Base-by-base conservation (phyloP, 2,888 invertebrate species). In the Hanleya hanleyi region DNA sequence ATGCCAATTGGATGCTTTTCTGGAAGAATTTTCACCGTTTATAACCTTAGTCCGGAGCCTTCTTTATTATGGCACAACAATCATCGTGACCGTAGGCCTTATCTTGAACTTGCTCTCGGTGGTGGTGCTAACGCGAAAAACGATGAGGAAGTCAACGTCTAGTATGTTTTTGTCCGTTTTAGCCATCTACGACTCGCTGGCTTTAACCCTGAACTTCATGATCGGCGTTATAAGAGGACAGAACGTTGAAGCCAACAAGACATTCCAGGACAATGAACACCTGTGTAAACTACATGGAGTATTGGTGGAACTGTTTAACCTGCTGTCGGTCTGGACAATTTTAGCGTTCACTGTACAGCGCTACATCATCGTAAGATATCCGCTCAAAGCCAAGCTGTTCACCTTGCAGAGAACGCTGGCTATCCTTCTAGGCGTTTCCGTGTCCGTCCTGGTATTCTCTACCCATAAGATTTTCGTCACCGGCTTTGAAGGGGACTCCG, bases 401-500 rank as follows among this genome's bases (percentile, higher is more conserved):
- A 82, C 83, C 6, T 75, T 79, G 12, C 70, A 75, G 47, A 78
- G 79, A 29, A 75, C 81, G 6, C 57, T 81, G 0, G 67, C 78
- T n/a, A 64, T 49, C 22, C 74, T 84, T 12, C 67, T 41, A 0
- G 65, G 75, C 9, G 80, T 82, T 9, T 81, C 82, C 18, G 7
- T 73, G 6, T 73, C 75, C 0, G 77, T 84, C 29, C 67, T 81
- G 3, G 50, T 81, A 0, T 73, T 84, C 29, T 83, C 83, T 0
- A 71, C 79, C 49, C 83, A 84, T 57, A 84, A 84, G 68, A 77
- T 84, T 33, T 82, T 83, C 15, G 81, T 84, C 9, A 83, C 84
- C 1, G 84, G 84, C 12, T 84, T 84, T 64, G 84, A 84, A 51
- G 83, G 83, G 0, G 84, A 84, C 71, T 82, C 82, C 0, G 84